A percentile compares a stretch with the other conserved stretches of the same genome.
Conservation (phyloP, 2,113 vertebrate genomes). For the Myotis davidii region DNA sequence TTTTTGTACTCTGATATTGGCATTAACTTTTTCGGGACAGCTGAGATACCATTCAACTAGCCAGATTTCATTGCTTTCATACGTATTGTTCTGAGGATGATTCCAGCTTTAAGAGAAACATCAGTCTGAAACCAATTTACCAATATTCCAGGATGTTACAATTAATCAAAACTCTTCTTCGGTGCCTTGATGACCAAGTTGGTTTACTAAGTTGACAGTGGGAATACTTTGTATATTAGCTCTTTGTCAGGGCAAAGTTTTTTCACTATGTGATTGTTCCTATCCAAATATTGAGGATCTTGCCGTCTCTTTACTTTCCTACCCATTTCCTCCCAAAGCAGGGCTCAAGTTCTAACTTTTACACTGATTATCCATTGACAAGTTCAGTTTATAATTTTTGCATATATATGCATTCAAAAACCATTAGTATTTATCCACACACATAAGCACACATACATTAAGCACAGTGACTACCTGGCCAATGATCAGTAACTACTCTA, state of each 20-base stretch:
- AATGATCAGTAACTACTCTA: not conserved
- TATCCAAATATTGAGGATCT: slow-evolving; percentile 26
- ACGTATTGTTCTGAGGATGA: not conserved
- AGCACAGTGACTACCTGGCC: not conserved
- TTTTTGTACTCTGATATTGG: not conserved
- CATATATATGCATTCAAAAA: not conserved
- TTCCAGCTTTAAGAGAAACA: not conserved
- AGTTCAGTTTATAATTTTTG: not conserved
- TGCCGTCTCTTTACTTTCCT: not conserved
- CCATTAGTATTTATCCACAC: not conserved
- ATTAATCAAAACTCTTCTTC: slow-evolving; percentile 24
- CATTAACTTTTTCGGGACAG: not conserved
- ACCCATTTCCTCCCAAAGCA: not conserved
- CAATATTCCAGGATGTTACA: slow-evolving; percentile 11
- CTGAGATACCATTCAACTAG: not conserved
- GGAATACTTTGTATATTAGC: not conserved
- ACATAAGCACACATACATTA: not conserved
- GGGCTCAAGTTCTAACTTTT: not conserved
- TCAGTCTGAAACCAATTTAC: slow-evolving; percentile 11
- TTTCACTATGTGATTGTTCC: not conserved
- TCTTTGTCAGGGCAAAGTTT: not conserved
- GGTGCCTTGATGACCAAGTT: not conserved
- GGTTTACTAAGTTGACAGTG: not conserved
- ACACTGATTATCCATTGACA: not conserved
- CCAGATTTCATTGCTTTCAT: not conserved